These are phyloP conservation scores for Helobdella robusta DNA, from an alignment of 2,888 invertebrate species.

Conservation along the genomic window DNA sequence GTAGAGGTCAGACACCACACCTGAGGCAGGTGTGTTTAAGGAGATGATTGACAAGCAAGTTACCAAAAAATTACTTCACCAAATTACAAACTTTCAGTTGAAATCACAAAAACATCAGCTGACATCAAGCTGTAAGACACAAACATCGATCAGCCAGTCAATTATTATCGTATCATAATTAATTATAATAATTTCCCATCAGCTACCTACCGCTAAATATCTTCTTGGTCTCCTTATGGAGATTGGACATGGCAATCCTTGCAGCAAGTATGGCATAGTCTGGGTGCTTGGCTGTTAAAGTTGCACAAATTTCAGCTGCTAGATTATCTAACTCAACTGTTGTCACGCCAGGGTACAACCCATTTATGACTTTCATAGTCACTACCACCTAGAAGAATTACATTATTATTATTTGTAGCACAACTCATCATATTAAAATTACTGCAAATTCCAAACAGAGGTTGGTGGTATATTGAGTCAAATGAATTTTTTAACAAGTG, in stretches of 20 bases:
- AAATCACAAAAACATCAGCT: too few relatives aligned
- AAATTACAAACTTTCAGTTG: too few relatives aligned
- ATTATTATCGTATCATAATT: too few relatives aligned
- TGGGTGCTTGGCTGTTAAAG: constrained; percentile 91
- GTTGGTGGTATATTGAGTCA: too few relatives aligned
- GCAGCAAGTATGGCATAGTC: constrained; percentile 70
- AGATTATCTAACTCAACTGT: constrained; percentile 93
- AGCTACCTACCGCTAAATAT: constrained; percentile 57
- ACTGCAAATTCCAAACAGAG: too few relatives aligned
- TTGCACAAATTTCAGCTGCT: constrained; percentile 96
- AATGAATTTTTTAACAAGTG: neutral
- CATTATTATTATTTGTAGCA: neutral
- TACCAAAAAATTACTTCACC: too few relatives aligned
- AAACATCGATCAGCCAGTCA: too few relatives aligned
- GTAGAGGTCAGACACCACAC: constrained; percentile 79
- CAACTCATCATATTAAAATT: neutral
- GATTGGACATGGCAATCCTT: constrained; percentile 86
- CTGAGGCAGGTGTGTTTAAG: too few relatives aligned
- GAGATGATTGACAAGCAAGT: too few relatives aligned
- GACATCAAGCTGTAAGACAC: too few relatives aligned
- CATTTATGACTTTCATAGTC: constrained; percentile 73
- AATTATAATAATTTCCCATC: too few relatives aligned
- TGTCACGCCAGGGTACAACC: constrained; percentile 87
- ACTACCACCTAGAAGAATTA: constrained; percentile 44
- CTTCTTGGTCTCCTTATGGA: constrained; percentile 96